Conservation (phyloP, 2,888 invertebrate genomes). For the Mycogona germanica region DNA sequence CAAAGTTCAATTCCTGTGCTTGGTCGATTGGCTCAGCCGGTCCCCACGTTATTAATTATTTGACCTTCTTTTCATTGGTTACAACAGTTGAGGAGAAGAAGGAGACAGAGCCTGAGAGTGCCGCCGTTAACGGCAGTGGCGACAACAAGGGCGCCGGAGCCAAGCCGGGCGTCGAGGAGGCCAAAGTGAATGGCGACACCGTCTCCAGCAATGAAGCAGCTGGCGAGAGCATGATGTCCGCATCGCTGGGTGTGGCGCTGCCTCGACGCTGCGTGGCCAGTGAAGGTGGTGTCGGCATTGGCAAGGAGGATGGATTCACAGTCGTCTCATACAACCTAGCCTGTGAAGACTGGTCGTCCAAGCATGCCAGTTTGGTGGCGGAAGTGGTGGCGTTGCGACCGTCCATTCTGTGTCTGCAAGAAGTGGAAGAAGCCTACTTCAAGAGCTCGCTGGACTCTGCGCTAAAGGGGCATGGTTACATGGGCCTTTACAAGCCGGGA, state of each 20-base stretch:
- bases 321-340: conserved; percentile 9
- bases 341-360: conserved; percentile 6
- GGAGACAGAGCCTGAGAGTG: no score
- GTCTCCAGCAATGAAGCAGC: no score
- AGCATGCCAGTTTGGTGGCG: conserved; percentile 4
- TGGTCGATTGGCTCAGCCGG: no score
- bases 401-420: conserved; percentile 14
- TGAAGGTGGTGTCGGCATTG: neutral
- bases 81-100: no score
- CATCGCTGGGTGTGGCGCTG: conserved; percentile 2
- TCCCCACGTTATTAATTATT: no score
- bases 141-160: no score
- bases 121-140: no score
- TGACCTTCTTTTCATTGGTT: no score
- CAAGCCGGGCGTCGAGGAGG: no score
- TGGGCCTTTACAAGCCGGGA: conserved; percentile 10
- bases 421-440: conserved; percentile 11
- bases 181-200: no score
- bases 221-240: conserved; percentile 5
- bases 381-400: conserved; percentile 7
- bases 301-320: conserved; percentile 1
- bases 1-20: no score
- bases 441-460: conserved; percentile 8
- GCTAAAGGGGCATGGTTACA: conserved; percentile 7
- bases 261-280: conserved; percentile 1